Percentiles rank a stretch among this genome's conserved stretches.
These are phyloP conservation scores for Manis pentadactyla DNA, from an alignment of 2,797 vertebrate species.

Conservation along the genomic window DNA sequence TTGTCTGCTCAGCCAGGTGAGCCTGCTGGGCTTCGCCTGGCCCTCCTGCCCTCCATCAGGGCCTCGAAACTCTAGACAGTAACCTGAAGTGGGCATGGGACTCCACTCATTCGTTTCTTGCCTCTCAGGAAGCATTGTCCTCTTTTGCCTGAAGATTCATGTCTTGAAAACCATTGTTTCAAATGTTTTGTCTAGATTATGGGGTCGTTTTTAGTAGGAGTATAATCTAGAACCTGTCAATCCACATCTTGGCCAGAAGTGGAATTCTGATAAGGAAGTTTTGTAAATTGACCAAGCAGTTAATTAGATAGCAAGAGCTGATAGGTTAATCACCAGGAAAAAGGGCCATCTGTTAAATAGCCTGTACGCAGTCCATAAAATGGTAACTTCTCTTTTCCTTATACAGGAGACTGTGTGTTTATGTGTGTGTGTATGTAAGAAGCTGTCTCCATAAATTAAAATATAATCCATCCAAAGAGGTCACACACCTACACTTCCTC, in stretches of 20 bases:
- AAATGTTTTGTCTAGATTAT: background rate
- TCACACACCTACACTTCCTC: no score
- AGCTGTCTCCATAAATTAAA: background rate
- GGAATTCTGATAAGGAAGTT: background rate
- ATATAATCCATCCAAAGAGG: background rate
- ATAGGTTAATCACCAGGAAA: background rate
- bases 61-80: no score
- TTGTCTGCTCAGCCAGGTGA: rapidly evolving
- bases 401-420: background rate
- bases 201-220: background rate
- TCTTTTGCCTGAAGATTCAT: no score
- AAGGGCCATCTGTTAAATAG: background rate
- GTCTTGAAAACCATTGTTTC: background rate
- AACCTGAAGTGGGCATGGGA: background rate
- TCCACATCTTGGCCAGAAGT: background rate
- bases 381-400: background rate
- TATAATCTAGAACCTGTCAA: background rate
- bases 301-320: background rate
- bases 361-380: background rate
- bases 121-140: background rate
- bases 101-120: background rate
- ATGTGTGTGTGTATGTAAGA: no score
- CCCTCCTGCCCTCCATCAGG: background rate
- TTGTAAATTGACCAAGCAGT: background rate
- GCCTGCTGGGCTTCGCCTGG: background rate